These are phyloP conservation scores for Diloba caeruleocephala DNA, from an alignment of 2,888 invertebrate species.

Conservation along the genomic window DNA sequence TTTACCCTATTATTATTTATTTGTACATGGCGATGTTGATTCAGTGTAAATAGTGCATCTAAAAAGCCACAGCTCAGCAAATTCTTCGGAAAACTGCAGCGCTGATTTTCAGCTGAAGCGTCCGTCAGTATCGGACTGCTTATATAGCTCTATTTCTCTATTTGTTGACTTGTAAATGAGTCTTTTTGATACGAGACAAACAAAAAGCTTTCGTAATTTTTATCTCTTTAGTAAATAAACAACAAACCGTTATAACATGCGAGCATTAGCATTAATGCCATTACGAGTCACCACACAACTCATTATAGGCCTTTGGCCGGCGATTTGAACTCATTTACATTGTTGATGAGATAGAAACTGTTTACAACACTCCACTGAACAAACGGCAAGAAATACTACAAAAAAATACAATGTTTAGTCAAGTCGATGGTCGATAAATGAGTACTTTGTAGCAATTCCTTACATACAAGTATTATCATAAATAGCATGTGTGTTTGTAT, in stretches of 20 bases:
- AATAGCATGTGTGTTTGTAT: slow-evolving; percentile 29
- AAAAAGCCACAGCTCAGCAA: too few relatives aligned
- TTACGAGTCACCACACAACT: slow-evolving; percentile 55
- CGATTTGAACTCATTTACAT: slow-evolving; percentile 61
- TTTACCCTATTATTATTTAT: too few relatives aligned
- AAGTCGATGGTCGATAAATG: slow-evolving; percentile 49
- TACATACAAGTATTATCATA: slow-evolving; percentile 46
- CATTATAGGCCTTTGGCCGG: slow-evolving; percentile 57
- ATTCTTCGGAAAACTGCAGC: too few relatives aligned
- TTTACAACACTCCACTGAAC: slow-evolving; percentile 50
- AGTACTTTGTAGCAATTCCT: slow-evolving; percentile 44
- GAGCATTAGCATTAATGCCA: slow-evolving; percentile 32
- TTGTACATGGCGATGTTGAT: too few relatives aligned
- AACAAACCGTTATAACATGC: not conserved
- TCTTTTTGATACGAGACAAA: too few relatives aligned
- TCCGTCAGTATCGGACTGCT: too few relatives aligned
- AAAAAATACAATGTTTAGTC: slow-evolving; percentile 31
- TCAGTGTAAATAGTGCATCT: too few relatives aligned
- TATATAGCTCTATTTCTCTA: too few relatives aligned
- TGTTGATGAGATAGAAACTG: slow-evolving; percentile 68
- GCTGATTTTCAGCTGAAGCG: too few relatives aligned
- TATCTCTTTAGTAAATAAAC: slow-evolving; percentile 29
- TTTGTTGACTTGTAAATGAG: too few relatives aligned
- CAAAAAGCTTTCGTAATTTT: too few relatives aligned
- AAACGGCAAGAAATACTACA: slow-evolving; percentile 37